Conservation (phyloP, 2,888 invertebrate species). For the Hydraecia micacea region DNA sequence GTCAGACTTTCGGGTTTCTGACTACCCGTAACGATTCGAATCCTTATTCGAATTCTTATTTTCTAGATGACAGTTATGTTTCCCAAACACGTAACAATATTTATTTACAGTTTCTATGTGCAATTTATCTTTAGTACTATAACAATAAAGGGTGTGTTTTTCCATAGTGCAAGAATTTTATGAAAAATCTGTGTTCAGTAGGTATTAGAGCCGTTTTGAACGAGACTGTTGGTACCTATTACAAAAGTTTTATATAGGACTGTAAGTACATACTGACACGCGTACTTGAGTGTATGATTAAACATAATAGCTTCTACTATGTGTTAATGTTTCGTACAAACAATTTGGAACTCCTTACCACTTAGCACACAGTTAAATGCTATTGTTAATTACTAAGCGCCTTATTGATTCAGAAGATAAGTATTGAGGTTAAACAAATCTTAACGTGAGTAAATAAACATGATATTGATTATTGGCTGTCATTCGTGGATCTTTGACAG, state of each 20-base stretch:
- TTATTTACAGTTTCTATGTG: too few relatives aligned
- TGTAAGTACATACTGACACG: neutral
- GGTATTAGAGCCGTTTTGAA: neutral
- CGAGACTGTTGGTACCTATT: neutral
- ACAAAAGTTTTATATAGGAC: neutral
- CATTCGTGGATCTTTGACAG: too few relatives aligned
- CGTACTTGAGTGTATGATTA: neutral
- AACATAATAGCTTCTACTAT: slow-evolving; percentile 7
- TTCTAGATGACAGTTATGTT: neutral
- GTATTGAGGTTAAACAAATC: slow-evolving; percentile 50
- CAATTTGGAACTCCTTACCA: slow-evolving; percentile 32
- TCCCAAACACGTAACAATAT: neutral
- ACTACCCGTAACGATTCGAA: too few relatives aligned
- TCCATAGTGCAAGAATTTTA: neutral
- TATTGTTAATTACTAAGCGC: slow-evolving; percentile 41
- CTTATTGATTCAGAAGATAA: slow-evolving; percentile 49
- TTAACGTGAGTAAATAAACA: slow-evolving; percentile 32
- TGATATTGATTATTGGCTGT: slow-evolving; percentile 33
- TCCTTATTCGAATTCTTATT: too few relatives aligned
- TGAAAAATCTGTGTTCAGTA: neutral
- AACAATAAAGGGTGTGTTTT: neutral
- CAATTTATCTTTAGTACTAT: too few relatives aligned
- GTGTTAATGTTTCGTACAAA: slow-evolving; percentile 46
- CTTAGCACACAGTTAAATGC: slow-evolving; percentile 31
- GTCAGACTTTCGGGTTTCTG: too few relatives aligned